Percentiles rank a stretch among this genome's conserved stretches.
Conservation (phyloP, 2,888 invertebrate species). For the Mesochorus sp. region DNA sequence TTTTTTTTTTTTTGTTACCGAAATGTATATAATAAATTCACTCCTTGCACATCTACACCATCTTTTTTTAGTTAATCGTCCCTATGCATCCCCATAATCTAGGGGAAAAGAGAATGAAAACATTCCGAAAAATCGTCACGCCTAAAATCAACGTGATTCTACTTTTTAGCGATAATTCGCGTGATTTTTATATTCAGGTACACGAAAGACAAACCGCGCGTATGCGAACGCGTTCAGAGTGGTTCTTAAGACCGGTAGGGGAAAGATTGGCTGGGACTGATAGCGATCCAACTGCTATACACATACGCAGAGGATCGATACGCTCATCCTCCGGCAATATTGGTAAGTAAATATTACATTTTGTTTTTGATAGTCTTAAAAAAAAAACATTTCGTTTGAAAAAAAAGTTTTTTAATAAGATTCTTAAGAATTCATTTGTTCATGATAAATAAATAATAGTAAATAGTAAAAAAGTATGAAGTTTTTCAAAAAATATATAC, state of each 20-base stretch:
- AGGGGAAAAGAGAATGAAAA: not conserved
- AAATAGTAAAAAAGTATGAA: no score
- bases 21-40: conserved; percentile 63
- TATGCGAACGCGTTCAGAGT: conserved; percentile 98
- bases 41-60: conserved; percentile 45
- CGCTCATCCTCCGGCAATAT: conserved; percentile 85
- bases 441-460: no score
- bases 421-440: no score
- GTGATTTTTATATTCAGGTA: conserved; percentile 85
- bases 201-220: conserved; percentile 98
- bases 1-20: conserved; percentile 36
- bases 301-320: conserved; percentile 82
- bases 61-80: conserved; percentile 29
- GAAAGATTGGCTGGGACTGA: conserved; percentile 83
- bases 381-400: not conserved
- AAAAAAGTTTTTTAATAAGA: no score
- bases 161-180: conserved; percentile 51
- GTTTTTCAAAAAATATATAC: no score
- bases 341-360: conserved; percentile 78
- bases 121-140: not conserved
- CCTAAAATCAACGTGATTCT: not conserved
- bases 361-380: not conserved
- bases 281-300: conserved; percentile 81
- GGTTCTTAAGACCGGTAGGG: conserved; percentile 93
- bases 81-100: not conserved